These are phyloP conservation scores for Drosophila nikananu DNA, from an alignment of 1,140 invertebrate species.

Conservation along the genomic window DNA sequence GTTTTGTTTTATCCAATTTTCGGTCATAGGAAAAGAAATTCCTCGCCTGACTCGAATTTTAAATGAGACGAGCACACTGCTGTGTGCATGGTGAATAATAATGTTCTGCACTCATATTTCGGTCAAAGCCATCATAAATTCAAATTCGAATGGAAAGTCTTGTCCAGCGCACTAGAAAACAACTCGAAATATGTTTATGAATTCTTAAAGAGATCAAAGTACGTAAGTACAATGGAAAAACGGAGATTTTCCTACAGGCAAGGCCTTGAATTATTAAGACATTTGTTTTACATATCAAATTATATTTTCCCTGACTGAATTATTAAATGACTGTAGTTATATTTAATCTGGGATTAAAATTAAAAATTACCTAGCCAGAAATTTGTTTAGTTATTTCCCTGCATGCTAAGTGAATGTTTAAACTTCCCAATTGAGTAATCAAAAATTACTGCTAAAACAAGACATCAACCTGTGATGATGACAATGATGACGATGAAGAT, in stretches of 20 bases:
- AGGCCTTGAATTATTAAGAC: slow-evolving; percentile 5
- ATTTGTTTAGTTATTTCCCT: background rate
- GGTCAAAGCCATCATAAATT: slow-evolving; percentile 58
- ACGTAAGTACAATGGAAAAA: slow-evolving; percentile 3
- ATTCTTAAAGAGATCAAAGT: slow-evolving; percentile 30
- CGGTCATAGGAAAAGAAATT: slow-evolving; percentile 56
- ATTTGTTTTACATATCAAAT: slow-evolving; percentile 6
- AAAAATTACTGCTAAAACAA: slow-evolving; percentile 16
- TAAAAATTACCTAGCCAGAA: background rate
- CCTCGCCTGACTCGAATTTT: slow-evolving; percentile 60
- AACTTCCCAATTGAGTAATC: slow-evolving; percentile 19
- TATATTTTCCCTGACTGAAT: background rate
- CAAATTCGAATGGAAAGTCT: slow-evolving; percentile 41
- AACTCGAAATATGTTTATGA: slow-evolving; percentile 30
- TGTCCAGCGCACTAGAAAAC: slow-evolving; percentile 7
- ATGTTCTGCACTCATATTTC: slow-evolving; percentile 64
- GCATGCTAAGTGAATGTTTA: background rate
- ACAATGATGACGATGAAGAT: slow-evolving; percentile 4
- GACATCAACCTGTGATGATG: slow-evolving; percentile 33
- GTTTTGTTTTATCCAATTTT: slow-evolving; percentile 23
- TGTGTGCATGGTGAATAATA: slow-evolving; percentile 47
- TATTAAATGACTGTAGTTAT: background rate
- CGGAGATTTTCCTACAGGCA: slow-evolving; percentile 16
- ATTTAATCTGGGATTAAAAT: slow-evolving; percentile 1
- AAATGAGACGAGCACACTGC: slow-evolving; percentile 53